These are phyloP conservation scores for Serrognathus titanus DNA, from an alignment of 2,888 invertebrate species.

Conservation along the genomic window DNA sequence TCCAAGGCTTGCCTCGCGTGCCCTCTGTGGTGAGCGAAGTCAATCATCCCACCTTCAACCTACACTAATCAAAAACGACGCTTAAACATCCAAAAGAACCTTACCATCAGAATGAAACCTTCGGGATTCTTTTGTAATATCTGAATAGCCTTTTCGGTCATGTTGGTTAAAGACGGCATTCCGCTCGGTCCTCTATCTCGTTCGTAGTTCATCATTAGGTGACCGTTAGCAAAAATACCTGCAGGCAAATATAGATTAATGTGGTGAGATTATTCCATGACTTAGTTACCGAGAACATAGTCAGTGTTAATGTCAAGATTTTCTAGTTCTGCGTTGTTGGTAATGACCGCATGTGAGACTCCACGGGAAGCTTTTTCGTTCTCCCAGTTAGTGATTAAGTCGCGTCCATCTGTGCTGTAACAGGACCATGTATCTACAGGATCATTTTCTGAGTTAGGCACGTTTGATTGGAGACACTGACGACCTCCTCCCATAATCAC, in stretches of 20 bases:
- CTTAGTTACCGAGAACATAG: conserved; percentile 66
- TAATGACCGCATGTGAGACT: conserved; percentile 59
- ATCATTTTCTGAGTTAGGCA: conserved; percentile 52
- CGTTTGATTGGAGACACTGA: conserved; percentile 63
- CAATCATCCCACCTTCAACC: conserved; percentile 85
- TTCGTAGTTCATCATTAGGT: conserved; percentile 70
- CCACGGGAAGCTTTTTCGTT: conserved; percentile 49
- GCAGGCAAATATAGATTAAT: conserved; percentile 16
- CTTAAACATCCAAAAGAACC: not conserved
- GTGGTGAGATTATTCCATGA: no score
- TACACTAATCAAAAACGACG: conserved; percentile 33
- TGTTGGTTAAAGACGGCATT: conserved; percentile 74
- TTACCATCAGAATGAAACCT: conserved; percentile 72
- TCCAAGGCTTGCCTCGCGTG: conserved; percentile 71
- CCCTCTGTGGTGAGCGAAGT: conserved; percentile 83
- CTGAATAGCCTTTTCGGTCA: conserved; percentile 75
- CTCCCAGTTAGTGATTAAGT: conserved; percentile 72
- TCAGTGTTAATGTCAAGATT: conserved; percentile 61
- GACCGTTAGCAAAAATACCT: conserved; percentile 79
- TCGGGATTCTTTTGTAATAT: conserved; percentile 62
- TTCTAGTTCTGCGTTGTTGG: conserved; percentile 64
- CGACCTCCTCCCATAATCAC: conserved; percentile 87
- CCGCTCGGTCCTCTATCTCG: conserved; percentile 62
- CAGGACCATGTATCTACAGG: conserved; percentile 52
- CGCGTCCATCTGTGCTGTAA: conserved; percentile 66